Percentiles rank a stretch among this genome's conserved stretches.
Conservation (phyloP, 2,797 vertebrate species). For the Lycodopsis pacificus region DNA sequence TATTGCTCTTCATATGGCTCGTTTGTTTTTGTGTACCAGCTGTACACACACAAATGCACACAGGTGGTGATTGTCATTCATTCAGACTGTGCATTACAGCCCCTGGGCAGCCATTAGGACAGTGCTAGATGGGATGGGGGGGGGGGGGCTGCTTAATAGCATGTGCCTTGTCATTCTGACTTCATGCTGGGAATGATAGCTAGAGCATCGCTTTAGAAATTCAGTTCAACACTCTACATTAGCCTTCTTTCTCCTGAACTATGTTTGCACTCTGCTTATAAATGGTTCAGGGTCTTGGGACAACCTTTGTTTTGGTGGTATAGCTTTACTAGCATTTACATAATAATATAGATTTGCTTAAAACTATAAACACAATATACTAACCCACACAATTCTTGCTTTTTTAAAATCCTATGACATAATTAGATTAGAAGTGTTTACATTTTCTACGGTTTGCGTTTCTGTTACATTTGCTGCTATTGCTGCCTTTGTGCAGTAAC, state of each 20-base stretch:
- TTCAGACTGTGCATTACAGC: slow-evolving; percentile 61
- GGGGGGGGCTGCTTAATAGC: slow-evolving; percentile 68
- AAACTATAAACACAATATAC: slow-evolving; percentile 63
- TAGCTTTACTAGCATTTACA: slow-evolving; percentile 79
- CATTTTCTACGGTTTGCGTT: slow-evolving; percentile 53
- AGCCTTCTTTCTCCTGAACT: slow-evolving; percentile 43
- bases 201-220: slow-evolving; percentile 56
- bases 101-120: slow-evolving; percentile 56
- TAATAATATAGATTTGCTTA: slow-evolving; percentile 65
- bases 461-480: slow-evolving; percentile 71
- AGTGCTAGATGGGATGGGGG: slow-evolving; percentile 23
- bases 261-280: slow-evolving; percentile 55
- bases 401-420: slow-evolving; percentile 46
- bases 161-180: slow-evolving; percentile 79
- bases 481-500: slow-evolving; percentile 66
- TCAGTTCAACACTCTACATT: slow-evolving; percentile 46
- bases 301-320: slow-evolving; percentile 70
- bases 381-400: slow-evolving; percentile 45
- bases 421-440: slow-evolving; percentile 58
- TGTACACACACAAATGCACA: slow-evolving; percentile 31
- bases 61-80: slow-evolving; percentile 47
- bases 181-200: slow-evolving; percentile 59
- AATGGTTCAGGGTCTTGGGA: slow-evolving; percentile 50
- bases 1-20: slow-evolving; percentile 65
- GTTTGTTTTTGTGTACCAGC: slow-evolving; percentile 54